Evolutionary conservation across 2,113 vertebrate genomes (phyloP).

Genomic region (Onychostruthus taczanowskii): DNA sequence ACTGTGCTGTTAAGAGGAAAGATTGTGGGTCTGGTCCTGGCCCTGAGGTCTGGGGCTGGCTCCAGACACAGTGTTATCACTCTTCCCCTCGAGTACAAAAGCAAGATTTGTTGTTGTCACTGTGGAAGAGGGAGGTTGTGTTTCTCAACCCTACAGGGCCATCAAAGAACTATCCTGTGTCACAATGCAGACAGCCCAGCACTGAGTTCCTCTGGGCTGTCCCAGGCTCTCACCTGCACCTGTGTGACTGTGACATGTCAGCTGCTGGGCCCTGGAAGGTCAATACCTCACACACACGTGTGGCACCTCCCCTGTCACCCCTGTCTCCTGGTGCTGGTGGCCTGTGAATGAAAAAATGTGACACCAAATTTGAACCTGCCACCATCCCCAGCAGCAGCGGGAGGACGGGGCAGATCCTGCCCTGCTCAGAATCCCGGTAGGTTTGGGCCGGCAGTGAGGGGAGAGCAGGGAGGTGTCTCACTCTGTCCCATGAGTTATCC

Average conservation of each 20-base stretch:
- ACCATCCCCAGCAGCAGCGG: rapidly evolving
- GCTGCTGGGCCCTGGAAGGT: rapidly evolving
- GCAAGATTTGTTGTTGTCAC: neutral
- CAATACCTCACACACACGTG: rapidly evolving
- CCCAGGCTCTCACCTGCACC: neutral
- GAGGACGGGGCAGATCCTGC: neutral
- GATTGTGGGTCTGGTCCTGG: rapidly evolving
- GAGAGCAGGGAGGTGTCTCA: neutral
- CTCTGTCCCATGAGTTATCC: rapidly evolving
- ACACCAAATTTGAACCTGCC: neutral
- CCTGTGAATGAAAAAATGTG: neutral
- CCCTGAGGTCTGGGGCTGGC: neutral
- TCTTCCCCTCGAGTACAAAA: neutral
- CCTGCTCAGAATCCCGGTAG: neutral
- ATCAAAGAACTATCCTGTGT: rapidly evolving
- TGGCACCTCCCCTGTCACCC: neutral
- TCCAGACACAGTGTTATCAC: neutral
- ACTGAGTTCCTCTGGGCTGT: rapidly evolving
- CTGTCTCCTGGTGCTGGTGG: neutral
- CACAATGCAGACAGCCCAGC: neutral
- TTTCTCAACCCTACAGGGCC: neutral
- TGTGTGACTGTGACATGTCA: neutral
- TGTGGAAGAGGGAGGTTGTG: rapidly evolving
- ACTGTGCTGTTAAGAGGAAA: neutral
- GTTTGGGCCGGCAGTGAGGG: neutral